Base-by-base conservation (phyloP, 1,140 invertebrate species). In the Tachypleus tridentatus region DNA sequence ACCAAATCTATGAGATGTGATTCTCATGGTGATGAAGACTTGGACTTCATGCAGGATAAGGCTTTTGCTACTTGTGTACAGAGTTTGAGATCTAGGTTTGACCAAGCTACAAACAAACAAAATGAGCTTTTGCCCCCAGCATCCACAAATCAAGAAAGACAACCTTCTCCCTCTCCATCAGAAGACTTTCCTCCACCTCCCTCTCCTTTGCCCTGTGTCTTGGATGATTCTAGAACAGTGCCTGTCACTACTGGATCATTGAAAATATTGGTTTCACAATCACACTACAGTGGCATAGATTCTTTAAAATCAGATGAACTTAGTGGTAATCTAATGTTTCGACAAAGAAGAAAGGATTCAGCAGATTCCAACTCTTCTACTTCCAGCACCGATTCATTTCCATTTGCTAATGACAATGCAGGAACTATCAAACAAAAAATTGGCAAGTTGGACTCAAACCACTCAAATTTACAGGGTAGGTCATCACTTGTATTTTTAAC, bases 391-490 rank as follows among this genome's bases (percentile, higher is more conserved):
- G 78, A 97, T 77, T 94, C 92, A 70, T 84, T 98, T 75, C 95
- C 95, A 54, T 98, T 98, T 79, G 95, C 96, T 65, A 98, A 98
- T 77, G 96, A 98, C 75, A 97, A 98, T 79, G 93, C 93, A 51
- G 96, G 95, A 8, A 98, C 96, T 49, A 98, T 98, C 74, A 95
- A 96, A 72, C 89, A 90, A 70, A 78, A 87, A 65, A 75, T 69
- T 69, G 57, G 66, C 80, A 56, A 89, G 90, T 29, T 29, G 29
- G 29, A 29, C 29, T 29, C 29, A 29, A 29, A 29, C 29, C 29
- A 29, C 29, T 29, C 29, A 29, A 29, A 29, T 29, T 29, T 29
- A 29, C 29, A 29, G 29, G 29, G 29, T 29, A 29, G 29, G 29
- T 29, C 29, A 29, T 29, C 29, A 29, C 29, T 29, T 29, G 29